Evolutionary conservation across 2,888 invertebrate species (phyloP), one percentile per base, ranked within the genome.

Genomic region (Ormia ochracea): DNA sequence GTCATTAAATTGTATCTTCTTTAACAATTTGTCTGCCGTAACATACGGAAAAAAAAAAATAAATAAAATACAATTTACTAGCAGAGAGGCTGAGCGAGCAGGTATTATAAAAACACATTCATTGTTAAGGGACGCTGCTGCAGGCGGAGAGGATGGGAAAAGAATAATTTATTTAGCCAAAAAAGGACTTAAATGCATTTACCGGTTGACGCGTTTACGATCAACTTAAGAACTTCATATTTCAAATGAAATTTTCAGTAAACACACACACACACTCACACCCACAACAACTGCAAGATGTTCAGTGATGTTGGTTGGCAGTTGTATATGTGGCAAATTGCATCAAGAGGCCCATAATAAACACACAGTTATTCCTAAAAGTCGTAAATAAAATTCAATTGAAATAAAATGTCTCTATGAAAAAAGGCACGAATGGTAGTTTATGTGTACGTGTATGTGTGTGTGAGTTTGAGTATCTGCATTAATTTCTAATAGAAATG

Each of bases 351-450:
- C 43, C 54, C 43, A 68, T 54, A 52, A 43, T 19, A 41, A 58
- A 59, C 48, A 54, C 28, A 61, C 59, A 21, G 12, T 45, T 33
- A 31, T 21, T n/a, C 26, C 52, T 43, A 45, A 56, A 68, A 48
- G 65, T 61, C 79, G 61, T 79, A 79, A 79, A 79, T 79, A 79
- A 79, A 79, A 75, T 69, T 79, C 75, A 79, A 79, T 79, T 79
- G 70, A 75, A 75, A 61, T n/a, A 36, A 70, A 79, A 70, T 6
- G 38, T 70, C 28, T 52, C 43, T 33, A n/a, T 54, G n/a, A n/a
- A n/a, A 28, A 54, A 14, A 14, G 36, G 9, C 36, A 28, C 50
- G 43, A 23, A 45, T 6, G 12, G 21, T 28, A 19, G n/a, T 28
- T n/a, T 50, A 10, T 70, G 21, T 21, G 23, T 17, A 21, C 4